Conservation (phyloP, 2,888 invertebrate genomes). For the Cosmia pyralina region DNA sequence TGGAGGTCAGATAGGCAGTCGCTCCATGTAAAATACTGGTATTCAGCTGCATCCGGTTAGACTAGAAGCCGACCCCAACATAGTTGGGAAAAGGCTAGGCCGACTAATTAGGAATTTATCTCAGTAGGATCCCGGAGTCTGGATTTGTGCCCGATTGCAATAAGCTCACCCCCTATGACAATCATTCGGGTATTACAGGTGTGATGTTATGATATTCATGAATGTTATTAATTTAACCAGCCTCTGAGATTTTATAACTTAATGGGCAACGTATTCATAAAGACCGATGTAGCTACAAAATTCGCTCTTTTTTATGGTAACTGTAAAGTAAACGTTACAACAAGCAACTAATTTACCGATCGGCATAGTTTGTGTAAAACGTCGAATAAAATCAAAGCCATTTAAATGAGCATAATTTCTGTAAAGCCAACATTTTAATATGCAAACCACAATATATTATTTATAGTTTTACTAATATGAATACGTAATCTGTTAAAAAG, state of each 20-base stretch:
- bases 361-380: not conserved
- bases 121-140: not conserved
- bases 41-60: too few species aligned
- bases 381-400: not conserved
- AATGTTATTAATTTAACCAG: not conserved
- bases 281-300: not conserved
- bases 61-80: too few species aligned
- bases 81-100: too few species aligned
- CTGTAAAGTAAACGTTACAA: too few species aligned
- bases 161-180: not conserved
- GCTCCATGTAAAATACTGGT: too few species aligned
- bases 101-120: too few species aligned
- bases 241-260: not conserved
- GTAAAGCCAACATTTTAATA: conserved; percentile 4
- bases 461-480: not conserved
- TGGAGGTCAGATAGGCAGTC: too few species aligned
- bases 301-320: not conserved
- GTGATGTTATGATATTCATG: not conserved
- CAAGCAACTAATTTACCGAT: not conserved
- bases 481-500: too few species aligned
- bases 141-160: not conserved
- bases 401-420: not conserved
- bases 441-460: too few species aligned
- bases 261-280: not conserved
- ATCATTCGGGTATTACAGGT: not conserved